Evolutionary conservation across 2,888 invertebrate genomes (phyloP).

Genomic region (Hydropsyche betteni): DNA sequence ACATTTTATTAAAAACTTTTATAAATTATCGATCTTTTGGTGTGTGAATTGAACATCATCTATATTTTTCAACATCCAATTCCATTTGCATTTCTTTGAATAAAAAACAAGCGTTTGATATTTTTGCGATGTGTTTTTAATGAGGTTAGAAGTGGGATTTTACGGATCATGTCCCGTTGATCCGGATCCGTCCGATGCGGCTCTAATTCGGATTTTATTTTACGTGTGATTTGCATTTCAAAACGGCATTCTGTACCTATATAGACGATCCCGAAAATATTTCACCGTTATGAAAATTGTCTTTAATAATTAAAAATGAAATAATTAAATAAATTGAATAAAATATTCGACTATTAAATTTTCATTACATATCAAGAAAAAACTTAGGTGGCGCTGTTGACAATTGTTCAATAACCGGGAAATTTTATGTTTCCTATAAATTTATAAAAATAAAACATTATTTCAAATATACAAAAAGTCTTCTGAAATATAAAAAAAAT

Average conservation of each 20-base stretch:
- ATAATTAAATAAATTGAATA: too few species aligned
- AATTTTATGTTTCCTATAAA: too few species aligned
- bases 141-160: too few species aligned
- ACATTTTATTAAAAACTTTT: slow-evolving; percentile 1
- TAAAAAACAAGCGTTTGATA: neutral
- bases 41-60: neutral
- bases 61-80: neutral
- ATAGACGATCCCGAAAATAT: neutral
- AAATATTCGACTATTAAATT: too few species aligned
- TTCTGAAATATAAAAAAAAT: too few species aligned
- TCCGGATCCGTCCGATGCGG: slow-evolving; percentile 10
- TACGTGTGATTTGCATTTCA: slow-evolving; percentile 41
- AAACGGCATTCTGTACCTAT: slow-evolving; percentile 21
- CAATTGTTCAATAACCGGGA: too few species aligned
- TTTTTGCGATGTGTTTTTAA: neutral
- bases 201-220: slow-evolving; percentile 38
- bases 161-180: neutral
- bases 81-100: neutral
- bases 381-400: too few species aligned
- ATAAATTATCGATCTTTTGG: neutral
- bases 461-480: too few species aligned
- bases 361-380: too few species aligned
- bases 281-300: too few species aligned
- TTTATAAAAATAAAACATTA: too few species aligned
- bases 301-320: too few species aligned